Conservation (phyloP, 2,888 invertebrate genomes). For the Zele albiditarsus region DNA sequence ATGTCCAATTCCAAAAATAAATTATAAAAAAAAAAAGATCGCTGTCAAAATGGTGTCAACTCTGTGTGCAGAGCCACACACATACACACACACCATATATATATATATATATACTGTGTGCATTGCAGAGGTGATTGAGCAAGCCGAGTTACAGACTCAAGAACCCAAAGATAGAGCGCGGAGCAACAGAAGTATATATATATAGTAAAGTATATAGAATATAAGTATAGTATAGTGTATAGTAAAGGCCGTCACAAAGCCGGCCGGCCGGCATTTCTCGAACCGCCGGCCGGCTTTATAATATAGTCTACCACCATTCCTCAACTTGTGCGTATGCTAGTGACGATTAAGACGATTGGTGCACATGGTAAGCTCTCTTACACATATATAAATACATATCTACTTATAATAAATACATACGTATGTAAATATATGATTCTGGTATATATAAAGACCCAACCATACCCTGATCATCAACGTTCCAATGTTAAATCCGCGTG, state of each 20-base stretch:
- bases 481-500: background rate
- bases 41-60: slow-evolving; percentile 3
- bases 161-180: slow-evolving; percentile 38
- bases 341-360: background rate
- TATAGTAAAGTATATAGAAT: background rate
- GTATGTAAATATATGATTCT: background rate
- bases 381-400: background rate
- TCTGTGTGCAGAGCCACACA: background rate
- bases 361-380: too few relatives aligned
- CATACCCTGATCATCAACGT: background rate
- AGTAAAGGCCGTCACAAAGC: slow-evolving; percentile 3
- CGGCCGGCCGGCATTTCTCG: slow-evolving; percentile 32
- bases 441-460: background rate
- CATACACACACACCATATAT: background rate
- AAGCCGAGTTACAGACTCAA: slow-evolving; percentile 24
- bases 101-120: background rate
- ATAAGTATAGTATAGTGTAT: background rate
- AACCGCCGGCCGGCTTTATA: slow-evolving; percentile 2
- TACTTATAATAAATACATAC: background rate
- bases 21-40: background rate
- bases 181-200: background rate
- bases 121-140: slow-evolving; percentile 9
- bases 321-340: background rate
- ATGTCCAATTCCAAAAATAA: background rate
- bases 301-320: background rate